Base-by-base conservation (phyloP, 2,113 vertebrate species). In the Odontophorus gujanensis region DNA sequence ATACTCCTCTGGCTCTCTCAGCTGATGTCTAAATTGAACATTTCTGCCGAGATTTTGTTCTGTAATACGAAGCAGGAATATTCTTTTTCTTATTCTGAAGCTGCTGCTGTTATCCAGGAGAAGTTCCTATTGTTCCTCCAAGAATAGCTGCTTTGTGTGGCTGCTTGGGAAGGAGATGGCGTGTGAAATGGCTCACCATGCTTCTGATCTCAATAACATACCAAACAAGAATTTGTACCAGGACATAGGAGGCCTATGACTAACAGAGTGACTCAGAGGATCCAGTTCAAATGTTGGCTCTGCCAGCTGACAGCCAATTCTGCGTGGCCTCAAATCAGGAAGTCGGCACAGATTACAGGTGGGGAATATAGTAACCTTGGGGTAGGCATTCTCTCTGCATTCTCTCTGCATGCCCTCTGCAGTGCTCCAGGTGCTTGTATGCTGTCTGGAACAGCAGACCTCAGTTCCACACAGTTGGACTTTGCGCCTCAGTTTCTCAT, bases 261-360 rank as follows among this genome's bases (percentile, higher is more conserved):
- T 89, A 87, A 83, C 28, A 5, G 0, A 40, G 43, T 81, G 59
- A 74, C 67, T 90, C 57, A 79, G 50, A 57, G 89, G 53, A 81
- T 73, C n/a, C 55, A 72, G 42, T 53, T 89, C 34, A 15, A 57
- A 3, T 34, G 78, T 66, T 59, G 57, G 6, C 20, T 81, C 72
- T 92, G 26, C 43, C 30, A 81, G 57, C 19, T 51, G 55, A 57
- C 83, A 65, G 1, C 1, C 43, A 45, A 6, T 38, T 45, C 34
- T 43, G 38, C 30, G 6, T 21, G n/a, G 25, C 18, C 25, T 61
- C 13, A 2, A 3, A 7, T 43, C 30, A 28, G 63, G 58, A 20
- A 25, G 2, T 65, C 0, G 2, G 66, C 45, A 74, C 12, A 3
- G 0, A 21, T 61, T 74, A 19, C 11, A n/a, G 28, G 4, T 45